Conservation (phyloP, 53 echinoderm and acorn worm genomes). For the Apostichopus leukothele region DNA sequence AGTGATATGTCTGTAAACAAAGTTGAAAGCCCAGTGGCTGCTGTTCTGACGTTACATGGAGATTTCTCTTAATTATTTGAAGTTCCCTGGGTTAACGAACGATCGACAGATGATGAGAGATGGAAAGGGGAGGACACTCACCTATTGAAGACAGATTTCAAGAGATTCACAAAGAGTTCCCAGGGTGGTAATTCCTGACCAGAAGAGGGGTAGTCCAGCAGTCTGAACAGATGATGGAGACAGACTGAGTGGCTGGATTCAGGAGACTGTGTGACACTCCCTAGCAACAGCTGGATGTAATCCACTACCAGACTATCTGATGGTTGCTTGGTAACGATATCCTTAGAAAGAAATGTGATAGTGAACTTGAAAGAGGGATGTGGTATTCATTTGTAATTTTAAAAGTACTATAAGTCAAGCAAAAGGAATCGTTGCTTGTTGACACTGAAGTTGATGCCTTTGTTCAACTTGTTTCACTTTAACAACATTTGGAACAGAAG, state of each 20-base stretch:
- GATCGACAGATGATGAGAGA: too few relatives aligned
- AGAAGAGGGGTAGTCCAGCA: slow-evolving; percentile 26
- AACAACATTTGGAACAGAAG: too few relatives aligned
- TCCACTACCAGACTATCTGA: slow-evolving; percentile 8
- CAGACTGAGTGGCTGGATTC: background rate
- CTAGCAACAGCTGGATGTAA: background rate
- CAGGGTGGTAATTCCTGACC: background rate
- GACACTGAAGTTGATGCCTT: too few relatives aligned
- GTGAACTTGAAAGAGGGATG: background rate
- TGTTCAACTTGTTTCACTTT: too few relatives aligned
- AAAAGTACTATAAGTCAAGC: too few relatives aligned
- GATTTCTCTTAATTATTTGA: too few relatives aligned
- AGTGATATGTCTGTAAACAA: too few relatives aligned
- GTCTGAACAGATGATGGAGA: slow-evolving; percentile 9
- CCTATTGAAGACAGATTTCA: background rate
- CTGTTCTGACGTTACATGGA: too few relatives aligned
- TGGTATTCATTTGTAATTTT: too few relatives aligned
- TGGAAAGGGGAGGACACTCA: background rate
- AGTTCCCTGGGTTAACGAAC: too few relatives aligned
- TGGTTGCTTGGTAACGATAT: slow-evolving; percentile 13
- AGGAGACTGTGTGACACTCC: background rate
- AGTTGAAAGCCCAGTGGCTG: too few relatives aligned
- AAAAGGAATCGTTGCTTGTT: too few relatives aligned
- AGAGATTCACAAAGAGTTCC: background rate
- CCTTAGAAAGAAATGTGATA: background rate